A percentile compares a stretch with the other conserved stretches of the same genome.
These are phyloP conservation scores for Sinocyclocheilus rhinocerous DNA, from an alignment of 2,113 vertebrate genomes.

Conservation along the genomic window DNA sequence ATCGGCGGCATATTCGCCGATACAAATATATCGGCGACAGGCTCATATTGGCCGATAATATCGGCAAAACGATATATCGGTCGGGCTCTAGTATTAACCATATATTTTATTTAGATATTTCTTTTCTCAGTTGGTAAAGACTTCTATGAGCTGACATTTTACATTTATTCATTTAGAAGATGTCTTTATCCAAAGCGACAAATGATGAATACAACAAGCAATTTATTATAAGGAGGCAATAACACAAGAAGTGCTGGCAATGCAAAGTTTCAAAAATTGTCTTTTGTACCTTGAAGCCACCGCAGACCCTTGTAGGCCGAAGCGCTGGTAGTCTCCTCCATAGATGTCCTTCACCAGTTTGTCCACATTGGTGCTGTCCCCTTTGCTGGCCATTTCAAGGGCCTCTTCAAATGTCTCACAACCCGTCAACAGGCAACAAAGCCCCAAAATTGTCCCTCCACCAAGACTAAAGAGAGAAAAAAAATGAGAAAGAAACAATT, in stretches of 20 bases:
- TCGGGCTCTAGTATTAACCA: background rate
- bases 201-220: background rate
- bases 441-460: constrained; percentile 94
- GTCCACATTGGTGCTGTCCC: constrained; percentile 97
- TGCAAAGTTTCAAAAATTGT: too few species aligned
- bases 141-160: background rate
- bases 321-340: constrained; percentile 96
- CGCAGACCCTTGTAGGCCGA: constrained; percentile 91
- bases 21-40: too few species aligned
- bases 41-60: too few species aligned
- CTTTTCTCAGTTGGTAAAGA: background rate
- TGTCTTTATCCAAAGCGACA: background rate
- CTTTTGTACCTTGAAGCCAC: constrained; percentile 87
- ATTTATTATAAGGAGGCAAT: too few species aligned
- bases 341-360: constrained; percentile 99
- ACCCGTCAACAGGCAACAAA: constrained; percentile 82
- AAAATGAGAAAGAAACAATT: background rate
- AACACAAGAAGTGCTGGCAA: too few species aligned
- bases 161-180: background rate
- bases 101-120: background rate
- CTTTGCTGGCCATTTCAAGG: constrained; percentile 95
- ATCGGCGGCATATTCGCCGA: too few species aligned
- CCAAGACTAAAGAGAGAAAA: constrained; percentile 80
- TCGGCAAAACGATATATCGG: too few species aligned
- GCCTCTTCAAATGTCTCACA: constrained; percentile 90